Base-by-base conservation (phyloP, 2,797 vertebrate genomes). In the Crenuchus spilurus region DNA sequence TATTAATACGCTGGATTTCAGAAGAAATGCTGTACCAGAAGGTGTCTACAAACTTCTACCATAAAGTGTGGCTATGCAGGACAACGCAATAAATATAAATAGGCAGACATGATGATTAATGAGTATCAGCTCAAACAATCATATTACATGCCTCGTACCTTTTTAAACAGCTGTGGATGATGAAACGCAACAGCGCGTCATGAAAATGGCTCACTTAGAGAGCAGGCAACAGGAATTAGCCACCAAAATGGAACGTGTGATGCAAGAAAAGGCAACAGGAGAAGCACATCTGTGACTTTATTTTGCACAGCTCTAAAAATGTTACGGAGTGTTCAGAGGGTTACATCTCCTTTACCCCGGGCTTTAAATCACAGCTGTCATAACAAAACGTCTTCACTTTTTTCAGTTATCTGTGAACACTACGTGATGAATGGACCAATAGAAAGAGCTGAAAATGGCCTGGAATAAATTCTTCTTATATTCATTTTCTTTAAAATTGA, bases 181-280 rank as follows among this genome's bases (percentile, higher is more conserved):
- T n/a, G 20, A 55, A n/a, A 52, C 26, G 22, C 14, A 16, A 28
- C 26, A 14, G 28, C 18, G 11, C 20, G 10, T 31, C 14, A 0
- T 1, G 14, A 54, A 55, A 55, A 55, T n/a, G 28, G 16, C 52
- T 55, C 28, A 55, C 52, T 55, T 55, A 55, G 28, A 30, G 28
- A 10, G 8, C 9, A 8, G 1, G 46, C 46, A 3, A 5, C 4
- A 13, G 28, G 52, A 55, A 52, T 52, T 52, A 31, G 28, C 28
- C 14, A 9, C 52, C 14, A 9, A 31, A 55, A 30, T 31, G 6
- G 51, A 54, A 6, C 2, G 28, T 9, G 14, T 55, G 52, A 55
- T 55, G 52, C 52, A 55, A 55, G 52, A 31, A 30, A 55, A 55
- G 28, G 52, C 28, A 55, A 55, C 26, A 31, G 26, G n/a, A 8